These are phyloP conservation scores for Eueides isabella DNA, from an alignment of 1,140 invertebrate genomes.

Conservation along the genomic window DNA sequence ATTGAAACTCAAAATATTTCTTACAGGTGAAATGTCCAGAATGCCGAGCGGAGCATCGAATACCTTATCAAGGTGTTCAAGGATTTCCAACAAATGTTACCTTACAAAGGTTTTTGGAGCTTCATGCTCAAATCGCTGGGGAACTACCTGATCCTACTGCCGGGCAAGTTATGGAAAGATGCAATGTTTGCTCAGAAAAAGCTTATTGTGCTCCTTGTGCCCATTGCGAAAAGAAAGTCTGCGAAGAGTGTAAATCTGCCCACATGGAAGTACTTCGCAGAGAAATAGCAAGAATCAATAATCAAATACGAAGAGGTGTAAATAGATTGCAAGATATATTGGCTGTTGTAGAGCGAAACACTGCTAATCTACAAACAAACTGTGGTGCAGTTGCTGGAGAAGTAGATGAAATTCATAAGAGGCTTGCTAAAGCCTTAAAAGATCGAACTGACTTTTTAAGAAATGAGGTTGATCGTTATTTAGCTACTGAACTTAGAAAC, in stretches of 20 bases:
- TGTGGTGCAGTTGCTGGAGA: slow-evolving; percentile 93
- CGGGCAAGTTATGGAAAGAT: slow-evolving; percentile 91
- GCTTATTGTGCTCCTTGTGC: slow-evolving; percentile 93
- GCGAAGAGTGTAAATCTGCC: slow-evolving; percentile 94
- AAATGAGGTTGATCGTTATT: slow-evolving; percentile 94
- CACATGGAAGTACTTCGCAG: slow-evolving; percentile 97
- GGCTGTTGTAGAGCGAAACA: slow-evolving; percentile 92
- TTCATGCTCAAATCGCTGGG: slow-evolving; percentile 96
- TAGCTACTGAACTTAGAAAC: slow-evolving; percentile 91
- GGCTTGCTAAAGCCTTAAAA: slow-evolving; percentile 94
- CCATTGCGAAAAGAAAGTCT: slow-evolving; percentile 97
- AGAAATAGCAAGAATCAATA: slow-evolving; percentile 96
- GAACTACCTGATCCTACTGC: slow-evolving; percentile 94
- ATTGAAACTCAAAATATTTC: slow-evolving; percentile 17
- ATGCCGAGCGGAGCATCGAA: slow-evolving; percentile 98
- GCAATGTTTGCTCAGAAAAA: slow-evolving; percentile 97
- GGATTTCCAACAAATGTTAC: slow-evolving; percentile 98
- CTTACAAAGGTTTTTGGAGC: slow-evolving; percentile 95
- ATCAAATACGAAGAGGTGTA: slow-evolving; percentile 93
- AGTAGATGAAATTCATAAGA: slow-evolving; percentile 94
- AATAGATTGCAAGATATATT: slow-evolving; percentile 93
- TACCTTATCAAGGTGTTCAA: slow-evolving; percentile 97
- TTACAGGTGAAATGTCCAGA: slow-evolving; percentile 98
- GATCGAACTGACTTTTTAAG: slow-evolving; percentile 94
- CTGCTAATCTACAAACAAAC: slow-evolving; percentile 91